Evolutionary conservation across 2,797 vertebrate genomes (phyloP).

Genomic region (Sciaenops ocellatus): DNA sequence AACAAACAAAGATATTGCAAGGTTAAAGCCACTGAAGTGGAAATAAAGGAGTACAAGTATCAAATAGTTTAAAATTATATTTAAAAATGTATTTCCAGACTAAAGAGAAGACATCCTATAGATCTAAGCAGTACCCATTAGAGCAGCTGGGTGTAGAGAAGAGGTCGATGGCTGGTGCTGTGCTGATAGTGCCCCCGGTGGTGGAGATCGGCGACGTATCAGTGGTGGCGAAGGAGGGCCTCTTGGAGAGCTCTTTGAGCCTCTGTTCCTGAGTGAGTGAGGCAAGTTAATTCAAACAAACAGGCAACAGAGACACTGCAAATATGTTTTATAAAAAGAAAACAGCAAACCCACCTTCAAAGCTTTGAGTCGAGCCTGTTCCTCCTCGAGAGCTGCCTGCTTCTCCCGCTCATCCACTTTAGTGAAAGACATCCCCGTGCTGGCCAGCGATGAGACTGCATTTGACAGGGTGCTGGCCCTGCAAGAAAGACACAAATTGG

Average conservation of each 20-base stretch:
- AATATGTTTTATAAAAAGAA: background rate
- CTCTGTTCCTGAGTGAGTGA: conserved; percentile 90
- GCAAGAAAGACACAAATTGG: conserved; percentile 45
- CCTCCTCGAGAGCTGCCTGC: conserved; percentile 98
- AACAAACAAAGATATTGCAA: background rate
- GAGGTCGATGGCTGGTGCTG: conserved; percentile 95
- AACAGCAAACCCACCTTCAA: conserved; percentile 89
- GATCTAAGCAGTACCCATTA: conserved; percentile 88
- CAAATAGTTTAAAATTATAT: background rate
- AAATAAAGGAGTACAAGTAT: background rate
- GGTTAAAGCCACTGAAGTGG: too few species aligned
- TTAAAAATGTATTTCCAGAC: background rate
- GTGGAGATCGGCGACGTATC: conserved; percentile 96
- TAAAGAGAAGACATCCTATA: background rate
- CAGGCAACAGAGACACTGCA: background rate
- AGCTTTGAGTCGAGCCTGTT: conserved; percentile 97
- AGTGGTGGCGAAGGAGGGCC: conserved; percentile 95
- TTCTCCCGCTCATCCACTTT: conserved; percentile 99
- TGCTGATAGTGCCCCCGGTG: conserved; percentile 94
- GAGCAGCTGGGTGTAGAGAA: conserved; percentile 98
- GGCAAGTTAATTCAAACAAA: conserved; percentile 29
- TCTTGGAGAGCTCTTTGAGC: conserved; percentile 98
- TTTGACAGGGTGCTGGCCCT: conserved; percentile 99
- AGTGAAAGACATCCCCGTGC: conserved; percentile 97
- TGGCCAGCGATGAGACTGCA: conserved; percentile 97